Conservation (phyloP, 2,797 vertebrate genomes). For the Pteronotus mesoamericanus region DNA sequence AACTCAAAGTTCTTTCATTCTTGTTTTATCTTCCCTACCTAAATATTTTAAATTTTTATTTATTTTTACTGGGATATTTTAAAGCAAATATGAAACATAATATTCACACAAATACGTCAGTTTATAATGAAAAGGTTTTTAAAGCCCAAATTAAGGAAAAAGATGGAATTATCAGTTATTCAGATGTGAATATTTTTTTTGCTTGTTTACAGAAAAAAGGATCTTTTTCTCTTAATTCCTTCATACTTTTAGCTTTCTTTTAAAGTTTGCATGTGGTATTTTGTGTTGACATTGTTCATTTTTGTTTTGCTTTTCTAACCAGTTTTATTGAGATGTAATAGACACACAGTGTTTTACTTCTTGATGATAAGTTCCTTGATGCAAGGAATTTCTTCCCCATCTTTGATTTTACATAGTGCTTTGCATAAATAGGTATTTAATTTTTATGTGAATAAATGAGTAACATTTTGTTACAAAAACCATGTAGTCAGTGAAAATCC, state of each 20-base stretch:
- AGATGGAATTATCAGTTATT: neutral
- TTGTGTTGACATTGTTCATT: conserved; percentile 10
- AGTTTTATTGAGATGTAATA: neutral
- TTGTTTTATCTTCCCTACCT: neutral
- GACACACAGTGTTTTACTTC: neutral
- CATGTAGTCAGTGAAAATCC: neutral
- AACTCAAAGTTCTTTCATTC: neutral
- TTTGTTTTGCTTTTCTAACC: neutral
- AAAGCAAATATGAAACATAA: neutral
- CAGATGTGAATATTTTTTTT: neutral
- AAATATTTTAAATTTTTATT: neutral
- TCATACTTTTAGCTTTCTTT: neutral
- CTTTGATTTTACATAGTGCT: neutral
- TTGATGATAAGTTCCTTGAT: neutral
- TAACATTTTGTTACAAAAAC: conserved; percentile 9
- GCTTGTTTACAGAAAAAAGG: neutral
- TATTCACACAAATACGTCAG: neutral
- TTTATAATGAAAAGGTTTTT: neutral
- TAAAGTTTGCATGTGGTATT: neutral
- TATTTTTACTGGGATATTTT: conserved; percentile 14
- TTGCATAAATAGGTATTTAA: neutral
- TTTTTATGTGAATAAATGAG: conserved; percentile 15
- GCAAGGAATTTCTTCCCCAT: neutral
- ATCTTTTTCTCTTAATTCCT: conserved; percentile 10
- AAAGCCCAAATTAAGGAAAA: neutral